A percentile compares a stretch with the other conserved stretches of the same genome.
These are phyloP conservation scores for Calliphora vomitoria DNA, from an alignment of 2,888 invertebrate genomes.

Conservation along the genomic window DNA sequence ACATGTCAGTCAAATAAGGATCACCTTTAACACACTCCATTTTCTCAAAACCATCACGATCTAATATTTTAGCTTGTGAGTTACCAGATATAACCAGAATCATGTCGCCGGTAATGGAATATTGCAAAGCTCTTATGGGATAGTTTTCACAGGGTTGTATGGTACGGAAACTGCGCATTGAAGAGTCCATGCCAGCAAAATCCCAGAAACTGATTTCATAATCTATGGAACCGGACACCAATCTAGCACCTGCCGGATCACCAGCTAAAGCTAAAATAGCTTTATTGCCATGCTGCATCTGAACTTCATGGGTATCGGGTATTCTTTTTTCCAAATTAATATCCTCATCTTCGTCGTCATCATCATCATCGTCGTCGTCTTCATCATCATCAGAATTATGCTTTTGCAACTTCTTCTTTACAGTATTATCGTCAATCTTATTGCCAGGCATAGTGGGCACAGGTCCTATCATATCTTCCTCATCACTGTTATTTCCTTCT, in stretches of 20 bases:
- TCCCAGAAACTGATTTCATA: constrained; percentile 99
- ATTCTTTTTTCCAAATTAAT: constrained; percentile 86
- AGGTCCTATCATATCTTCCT: constrained; percentile 80
- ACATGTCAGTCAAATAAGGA: constrained; percentile 97
- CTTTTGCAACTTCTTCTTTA: constrained; percentile 44
- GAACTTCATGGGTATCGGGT: constrained; percentile 91
- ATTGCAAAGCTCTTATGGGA: constrained; percentile 93
- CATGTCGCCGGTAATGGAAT: constrained; percentile 97
- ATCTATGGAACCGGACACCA: constrained; percentile 95
- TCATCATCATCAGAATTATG: constrained; percentile 76
- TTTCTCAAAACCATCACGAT: constrained; percentile 96
- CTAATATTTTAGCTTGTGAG: constrained; percentile 96
- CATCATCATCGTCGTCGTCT: constrained; percentile 85
- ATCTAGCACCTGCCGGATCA: constrained; percentile 96
- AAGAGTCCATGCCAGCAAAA: constrained; percentile 98
- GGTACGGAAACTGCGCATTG: constrained; percentile 95
- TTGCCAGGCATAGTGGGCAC: constrained; percentile 75
- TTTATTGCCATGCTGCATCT: constrained; percentile 95
- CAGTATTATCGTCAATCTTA: background rate
- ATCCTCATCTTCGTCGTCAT: constrained; percentile 86
- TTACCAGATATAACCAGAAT: constrained; percentile 96
- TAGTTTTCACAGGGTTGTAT: constrained; percentile 98
- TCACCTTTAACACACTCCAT: constrained; percentile 97
- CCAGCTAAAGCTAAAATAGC: constrained; percentile 95
- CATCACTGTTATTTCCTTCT: constrained; percentile 74